Conservation (phyloP, 2,797 vertebrate species). For the Philypnodon macrostomus region DNA sequence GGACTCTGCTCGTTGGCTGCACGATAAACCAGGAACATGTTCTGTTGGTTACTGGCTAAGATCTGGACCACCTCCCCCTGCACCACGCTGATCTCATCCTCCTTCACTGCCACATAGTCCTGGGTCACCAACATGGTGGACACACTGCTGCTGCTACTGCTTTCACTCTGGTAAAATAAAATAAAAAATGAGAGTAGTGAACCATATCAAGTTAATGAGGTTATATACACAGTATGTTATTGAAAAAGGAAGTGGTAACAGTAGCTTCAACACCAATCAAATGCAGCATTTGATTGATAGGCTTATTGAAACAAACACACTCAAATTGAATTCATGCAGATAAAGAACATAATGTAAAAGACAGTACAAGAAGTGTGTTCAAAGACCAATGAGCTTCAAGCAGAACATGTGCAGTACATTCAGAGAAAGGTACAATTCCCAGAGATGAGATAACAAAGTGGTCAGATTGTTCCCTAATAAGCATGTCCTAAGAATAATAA, state of each 20-base stretch:
- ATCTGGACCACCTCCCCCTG: constrained; percentile 99
- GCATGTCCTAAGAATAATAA: constrained; percentile 1
- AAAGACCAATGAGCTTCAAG: background rate
- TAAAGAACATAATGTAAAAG: constrained; percentile 1
- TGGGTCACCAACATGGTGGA: constrained; percentile 99
- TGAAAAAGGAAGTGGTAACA: constrained; percentile 2
- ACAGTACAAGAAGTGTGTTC: background rate
- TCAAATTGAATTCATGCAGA: constrained; percentile 45
- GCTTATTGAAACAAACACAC: constrained; percentile 1
- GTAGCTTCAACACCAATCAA: constrained; percentile 46
- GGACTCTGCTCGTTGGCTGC: constrained; percentile 95
- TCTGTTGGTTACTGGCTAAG: constrained; percentile 99
- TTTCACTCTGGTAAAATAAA: constrained; percentile 88
- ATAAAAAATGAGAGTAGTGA: background rate
- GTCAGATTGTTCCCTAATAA: background rate
- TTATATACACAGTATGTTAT: background rate
- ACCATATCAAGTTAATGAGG: background rate
- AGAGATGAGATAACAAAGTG: background rate
- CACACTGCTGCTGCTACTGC: constrained; percentile 98
- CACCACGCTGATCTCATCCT: constrained; percentile 98
- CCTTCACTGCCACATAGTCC: constrained; percentile 99
- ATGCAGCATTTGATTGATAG: constrained; percentile 40
- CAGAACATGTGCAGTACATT: background rate
- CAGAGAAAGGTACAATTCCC: background rate
- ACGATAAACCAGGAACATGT: constrained; percentile 99